Evolutionary conservation across 2,797 vertebrate genomes (phyloP).

Genomic region (Gymnoscopelus braueri): DNA sequence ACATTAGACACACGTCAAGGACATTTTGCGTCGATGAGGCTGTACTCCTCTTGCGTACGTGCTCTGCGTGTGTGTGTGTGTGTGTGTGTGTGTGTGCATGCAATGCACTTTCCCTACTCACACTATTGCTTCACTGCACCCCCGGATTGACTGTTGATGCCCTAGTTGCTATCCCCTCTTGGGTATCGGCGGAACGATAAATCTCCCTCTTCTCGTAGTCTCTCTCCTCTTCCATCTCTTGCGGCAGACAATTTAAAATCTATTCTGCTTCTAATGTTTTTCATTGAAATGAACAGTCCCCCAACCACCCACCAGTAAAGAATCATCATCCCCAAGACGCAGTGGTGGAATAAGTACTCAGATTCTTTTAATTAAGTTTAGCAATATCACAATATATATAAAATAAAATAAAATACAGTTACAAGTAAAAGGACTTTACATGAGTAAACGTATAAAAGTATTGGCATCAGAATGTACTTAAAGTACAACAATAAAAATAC

Average conservation of each 20-base stretch:
- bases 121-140: constrained; percentile 34
- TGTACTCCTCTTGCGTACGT: neutral
- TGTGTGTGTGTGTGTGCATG: neutral
- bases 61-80: neutral
- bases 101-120: neutral
- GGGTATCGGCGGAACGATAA: constrained; percentile 44
- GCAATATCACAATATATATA: no score
- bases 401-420: no score
- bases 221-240: constrained; percentile 30
- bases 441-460: no score
- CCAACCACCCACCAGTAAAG: no score
- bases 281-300: neutral
- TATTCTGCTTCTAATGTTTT: neutral
- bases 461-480: no score
- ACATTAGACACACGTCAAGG: neutral
- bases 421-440: no score
- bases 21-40: neutral
- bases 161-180: constrained; percentile 32
- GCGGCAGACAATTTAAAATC: constrained; percentile 20
- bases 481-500: no score
- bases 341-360: no score
- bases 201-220: constrained; percentile 20
- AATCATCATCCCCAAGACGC: no score
- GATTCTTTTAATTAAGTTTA: no score
- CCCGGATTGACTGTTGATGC: constrained; percentile 39